A percentile compares a stretch with the other conserved stretches of the same genome.
phyloP scores from a whole-genome alignment of 2,888 invertebrate species.

The Hirtodrosophila histrioides region DNA sequence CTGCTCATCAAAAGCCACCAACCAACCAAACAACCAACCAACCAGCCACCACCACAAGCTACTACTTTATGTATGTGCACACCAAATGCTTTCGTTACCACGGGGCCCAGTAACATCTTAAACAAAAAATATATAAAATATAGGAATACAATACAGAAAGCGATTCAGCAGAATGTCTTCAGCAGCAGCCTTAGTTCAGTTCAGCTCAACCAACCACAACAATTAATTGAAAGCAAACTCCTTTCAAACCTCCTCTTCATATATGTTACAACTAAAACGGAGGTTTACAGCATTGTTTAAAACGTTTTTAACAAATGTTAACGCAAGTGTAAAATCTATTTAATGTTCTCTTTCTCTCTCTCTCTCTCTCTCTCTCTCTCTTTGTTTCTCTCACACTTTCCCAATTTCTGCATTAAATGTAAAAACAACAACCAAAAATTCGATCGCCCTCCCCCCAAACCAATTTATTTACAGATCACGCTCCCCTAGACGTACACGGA shows the following conservation, averaged over 20 bases:
- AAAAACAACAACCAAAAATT: conserved; percentile 2
- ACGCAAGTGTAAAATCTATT: conserved; percentile 48
- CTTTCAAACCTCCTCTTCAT: conserved; percentile 32
- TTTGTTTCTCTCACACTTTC: conserved; percentile 23
- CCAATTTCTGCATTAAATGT: conserved; percentile 20
- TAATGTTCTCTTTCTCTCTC: conserved; percentile 25
- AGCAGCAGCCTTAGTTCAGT: conserved; percentile 15
- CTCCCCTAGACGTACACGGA: conserved; percentile 83
- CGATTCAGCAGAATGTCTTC: not conserved
- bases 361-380: too few relatives aligned
- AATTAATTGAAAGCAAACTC: conserved; percentile 25
- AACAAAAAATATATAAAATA: not conserved
- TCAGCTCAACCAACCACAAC: conserved; percentile 27
- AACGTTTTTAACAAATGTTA: conserved; percentile 10
- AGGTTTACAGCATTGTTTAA: conserved; percentile 26
- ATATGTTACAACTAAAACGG: conserved; percentile 11
- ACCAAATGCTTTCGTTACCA: not conserved
- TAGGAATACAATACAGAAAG: too few relatives aligned
- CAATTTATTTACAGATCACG: conserved; percentile 82
- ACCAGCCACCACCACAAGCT: conserved; percentile 14
- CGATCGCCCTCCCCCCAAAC: conserved; percentile 14
- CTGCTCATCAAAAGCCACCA: conserved; percentile 55
- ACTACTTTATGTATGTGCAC: conserved; percentile 11
- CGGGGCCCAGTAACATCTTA: conserved; percentile 8
- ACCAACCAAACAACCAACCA: conserved; percentile 20